Percentiles rank a stretch among this genome's conserved stretches.
phyloP scores from a whole-genome alignment of 1,140 invertebrate species.

The Coboldia fuscipes region DNA sequence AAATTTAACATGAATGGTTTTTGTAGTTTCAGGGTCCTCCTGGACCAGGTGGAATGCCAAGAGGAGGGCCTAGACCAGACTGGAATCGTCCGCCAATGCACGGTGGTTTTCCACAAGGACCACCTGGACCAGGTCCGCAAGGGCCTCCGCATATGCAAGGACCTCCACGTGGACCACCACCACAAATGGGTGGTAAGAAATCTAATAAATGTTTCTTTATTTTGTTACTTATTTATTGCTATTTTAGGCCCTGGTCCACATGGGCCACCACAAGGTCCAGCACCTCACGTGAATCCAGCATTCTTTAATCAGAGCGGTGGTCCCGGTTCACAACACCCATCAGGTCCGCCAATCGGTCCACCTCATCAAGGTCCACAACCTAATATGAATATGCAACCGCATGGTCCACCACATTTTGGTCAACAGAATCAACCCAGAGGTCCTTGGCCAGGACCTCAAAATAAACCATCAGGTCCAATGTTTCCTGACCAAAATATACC shows the following conservation, averaged over 20 bases:
- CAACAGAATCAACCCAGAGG: constrained; percentile 21
- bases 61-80: constrained; percentile 37
- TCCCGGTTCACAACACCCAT: constrained; percentile 34
- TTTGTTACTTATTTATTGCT: constrained; percentile 2
- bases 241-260: constrained; percentile 21
- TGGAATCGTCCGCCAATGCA: constrained; percentile 53
- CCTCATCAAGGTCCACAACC: constrained; percentile 34
- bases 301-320: constrained; percentile 65
- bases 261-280: constrained; percentile 42
- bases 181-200: constrained; percentile 17
- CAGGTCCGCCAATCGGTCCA: constrained; percentile 28
- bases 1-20: too few species aligned
- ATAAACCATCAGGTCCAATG: constrained; percentile 28
- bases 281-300: constrained; percentile 88
- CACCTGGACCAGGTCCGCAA: constrained; percentile 24
- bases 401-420: constrained; percentile 35
- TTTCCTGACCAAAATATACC: constrained; percentile 25
- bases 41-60: constrained; percentile 37
- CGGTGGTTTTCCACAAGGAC: constrained; percentile 25
- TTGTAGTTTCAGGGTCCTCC: constrained; percentile 36
- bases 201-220: constrained; percentile 5
- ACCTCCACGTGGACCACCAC: constrained; percentile 42
- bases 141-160: constrained; percentile 50
- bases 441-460: constrained; percentile 16
- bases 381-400: constrained; percentile 27